Base-by-base conservation (phyloP, 30 jellyfish, hydroid and myxozoan species). In the Aurelia coerulea region DNA sequence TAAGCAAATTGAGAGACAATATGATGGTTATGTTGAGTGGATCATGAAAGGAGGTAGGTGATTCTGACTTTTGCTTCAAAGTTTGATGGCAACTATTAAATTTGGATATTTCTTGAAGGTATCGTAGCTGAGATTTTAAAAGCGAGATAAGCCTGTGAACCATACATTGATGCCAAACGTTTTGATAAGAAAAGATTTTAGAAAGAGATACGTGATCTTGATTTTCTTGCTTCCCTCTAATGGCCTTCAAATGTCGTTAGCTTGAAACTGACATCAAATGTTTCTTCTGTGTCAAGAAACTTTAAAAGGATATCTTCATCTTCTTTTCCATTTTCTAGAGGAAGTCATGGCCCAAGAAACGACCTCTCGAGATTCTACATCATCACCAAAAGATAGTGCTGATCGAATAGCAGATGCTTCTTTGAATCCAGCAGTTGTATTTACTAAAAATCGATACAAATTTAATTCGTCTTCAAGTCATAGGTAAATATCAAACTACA, bases 391-490 rank as follows among this genome's bases (percentile, higher is more conserved):
- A 11, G 88, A 65, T 23, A 77, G 65, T 65, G 32, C 80, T 5
- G 94, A 85, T 31, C 58, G 67, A 59, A 32, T 46, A 11, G 94
- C 80, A 8, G 94, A 81, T 65, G 79, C 85, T 59, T 79, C 90
- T 3, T 74, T 93, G n/a, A 93, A 93, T 65, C 97, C 98, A 54
- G 98, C 98, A 2, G 75, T 83, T 49, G 96, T 93, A 32, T 93
- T 93, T 65, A 80, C 96, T 16, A 63, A 95, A n/a, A 68, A 90
- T 63, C 83, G 88, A 59, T 88, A 88, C 81, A 69, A 72, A 34
- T 88, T 88, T 88, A 88, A 72, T 62, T 63, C 91, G 11, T 39
- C 81, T 41, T 10, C 88, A 9, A 71, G 53, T 63, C 96, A 80
- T 68, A 88, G 96, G 91, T 88, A 88, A 4, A 10, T 33, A 51